Base-by-base conservation (phyloP, 2,888 invertebrate species). In the Tillus elongatus region DNA sequence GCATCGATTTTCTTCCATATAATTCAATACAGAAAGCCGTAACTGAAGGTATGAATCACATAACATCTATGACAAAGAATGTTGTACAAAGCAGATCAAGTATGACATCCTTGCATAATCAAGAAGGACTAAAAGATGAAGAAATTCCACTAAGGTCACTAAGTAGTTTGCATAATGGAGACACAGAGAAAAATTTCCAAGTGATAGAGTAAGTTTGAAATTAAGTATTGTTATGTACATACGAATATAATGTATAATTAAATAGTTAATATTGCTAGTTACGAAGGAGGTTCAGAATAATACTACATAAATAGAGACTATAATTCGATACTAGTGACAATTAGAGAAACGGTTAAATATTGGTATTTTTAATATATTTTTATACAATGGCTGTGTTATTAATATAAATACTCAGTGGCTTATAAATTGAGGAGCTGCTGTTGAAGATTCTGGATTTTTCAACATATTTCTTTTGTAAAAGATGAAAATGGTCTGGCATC, bases 121-220 rank as follows among this genome's bases (percentile, higher is more conserved):
- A 57, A 35, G 62, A 61, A 37, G 53, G 54, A 16, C 51, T 62
- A 15, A 54, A 69, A 43, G 75, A 73, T 37, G 72, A 73, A 48
- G 86, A 87, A 57, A 88, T 90, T 61, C 89, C 88, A 33, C 67
- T 89, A 52, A 71, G 82, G 54, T 79, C 85, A 36, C 69, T 86
- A 28, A 59, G 48, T 33, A 70, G 72, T 42, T 74, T 82, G 52
- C 77, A 82, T 46, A 77, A 75, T 51, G 77, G 76, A 15, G 77
- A 77, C 53, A 68, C 74, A 6, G 77, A 79, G 46, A 76, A 73
- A 58, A 73, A 76, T 52, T 79, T 79, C 54, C 79, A 79, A 68
- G 74, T 81, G 39, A 68, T 80, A 54, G 80, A 81, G 82, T 82
- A 70, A 81, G 82, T 79, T 60, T 24, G 47, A n/a, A 19, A n/a